Evolutionary conservation across 1,140 invertebrate species (phyloP).

Genomic region (Ptiloglossa arizonensis): DNA sequence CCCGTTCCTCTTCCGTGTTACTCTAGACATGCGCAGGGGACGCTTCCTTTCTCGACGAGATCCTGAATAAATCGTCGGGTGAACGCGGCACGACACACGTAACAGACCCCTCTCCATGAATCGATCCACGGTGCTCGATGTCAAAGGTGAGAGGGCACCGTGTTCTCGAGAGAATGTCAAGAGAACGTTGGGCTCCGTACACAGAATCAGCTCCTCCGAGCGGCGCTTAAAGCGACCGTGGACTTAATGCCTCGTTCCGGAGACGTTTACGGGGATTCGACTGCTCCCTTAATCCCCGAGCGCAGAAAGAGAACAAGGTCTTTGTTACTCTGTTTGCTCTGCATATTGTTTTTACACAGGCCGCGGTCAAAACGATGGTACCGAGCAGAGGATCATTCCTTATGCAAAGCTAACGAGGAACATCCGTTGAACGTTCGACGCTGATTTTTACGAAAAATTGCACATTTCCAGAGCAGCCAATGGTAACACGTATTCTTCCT

Average conservation of each 20-base stretch:
- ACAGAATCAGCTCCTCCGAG: background rate
- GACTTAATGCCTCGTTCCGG: background rate
- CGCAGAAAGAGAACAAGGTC: background rate
- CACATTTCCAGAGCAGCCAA: too few species aligned
- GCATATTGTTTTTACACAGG: background rate
- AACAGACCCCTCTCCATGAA: conserved; percentile 6
- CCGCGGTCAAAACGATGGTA: too few species aligned
- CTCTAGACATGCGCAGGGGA: background rate
- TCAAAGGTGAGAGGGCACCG: conserved; percentile 17
- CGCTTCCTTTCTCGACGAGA: background rate
- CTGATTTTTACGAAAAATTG: too few species aligned
- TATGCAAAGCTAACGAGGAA: background rate
- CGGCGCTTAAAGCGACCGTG: background rate
- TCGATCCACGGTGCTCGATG: conserved; percentile 16
- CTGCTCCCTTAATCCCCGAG: background rate
- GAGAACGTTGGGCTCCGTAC: background rate
- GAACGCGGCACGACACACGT: conserved; percentile 15
- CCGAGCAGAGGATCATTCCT: too few species aligned
- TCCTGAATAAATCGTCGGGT: conserved; percentile 33
- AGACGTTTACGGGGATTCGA: conserved; percentile 6
- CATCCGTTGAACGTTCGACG: too few species aligned
- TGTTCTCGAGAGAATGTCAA: conserved; percentile 16
- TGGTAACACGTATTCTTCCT: too few species aligned
- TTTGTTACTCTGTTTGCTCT: background rate
- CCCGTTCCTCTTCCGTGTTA: background rate